phyloP scores from a whole-genome alignment of 1,140 invertebrate genomes.

The Cotesia chilonis region DNA sequence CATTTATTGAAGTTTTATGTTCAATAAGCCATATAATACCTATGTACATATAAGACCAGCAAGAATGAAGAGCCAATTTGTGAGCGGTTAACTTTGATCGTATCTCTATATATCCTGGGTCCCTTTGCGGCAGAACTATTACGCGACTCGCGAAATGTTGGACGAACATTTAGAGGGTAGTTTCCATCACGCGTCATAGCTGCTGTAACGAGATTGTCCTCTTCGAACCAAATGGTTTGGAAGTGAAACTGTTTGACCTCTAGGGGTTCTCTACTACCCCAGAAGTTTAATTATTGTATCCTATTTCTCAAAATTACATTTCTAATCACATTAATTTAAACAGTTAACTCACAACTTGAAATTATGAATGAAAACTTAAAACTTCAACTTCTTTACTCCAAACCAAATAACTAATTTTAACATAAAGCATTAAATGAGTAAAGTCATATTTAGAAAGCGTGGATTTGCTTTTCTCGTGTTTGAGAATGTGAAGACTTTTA shows the following conservation, averaged over 20 bases:
- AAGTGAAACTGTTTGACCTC: constrained; percentile 10
- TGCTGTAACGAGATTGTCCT: constrained; percentile 34
- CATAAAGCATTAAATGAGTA: no score
- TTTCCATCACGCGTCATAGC: constrained; percentile 26
- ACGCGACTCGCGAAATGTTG: constrained; percentile 21
- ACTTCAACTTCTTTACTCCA: no score
- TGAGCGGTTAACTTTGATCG: constrained; percentile 31
- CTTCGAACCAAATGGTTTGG: constrained; percentile 17
- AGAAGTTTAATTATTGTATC: neutral
- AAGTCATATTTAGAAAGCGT: no score
- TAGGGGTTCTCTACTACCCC: neutral
- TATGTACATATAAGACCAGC: neutral
- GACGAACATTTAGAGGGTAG: constrained; percentile 21
- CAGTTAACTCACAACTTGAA: no score
- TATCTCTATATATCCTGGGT: neutral
- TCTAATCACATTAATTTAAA: no score
- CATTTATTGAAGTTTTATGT: no score
- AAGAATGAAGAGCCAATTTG: constrained; percentile 36
- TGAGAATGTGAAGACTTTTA: no score
- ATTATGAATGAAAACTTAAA: no score
- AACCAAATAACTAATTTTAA: no score
- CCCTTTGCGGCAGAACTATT: constrained; percentile 20
- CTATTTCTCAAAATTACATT: no score
- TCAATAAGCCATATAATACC: no score
- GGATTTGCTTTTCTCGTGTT: no score